phyloP scores from a whole-genome alignment of 1,140 invertebrate species.

The Sycophaga agraensis region DNA sequence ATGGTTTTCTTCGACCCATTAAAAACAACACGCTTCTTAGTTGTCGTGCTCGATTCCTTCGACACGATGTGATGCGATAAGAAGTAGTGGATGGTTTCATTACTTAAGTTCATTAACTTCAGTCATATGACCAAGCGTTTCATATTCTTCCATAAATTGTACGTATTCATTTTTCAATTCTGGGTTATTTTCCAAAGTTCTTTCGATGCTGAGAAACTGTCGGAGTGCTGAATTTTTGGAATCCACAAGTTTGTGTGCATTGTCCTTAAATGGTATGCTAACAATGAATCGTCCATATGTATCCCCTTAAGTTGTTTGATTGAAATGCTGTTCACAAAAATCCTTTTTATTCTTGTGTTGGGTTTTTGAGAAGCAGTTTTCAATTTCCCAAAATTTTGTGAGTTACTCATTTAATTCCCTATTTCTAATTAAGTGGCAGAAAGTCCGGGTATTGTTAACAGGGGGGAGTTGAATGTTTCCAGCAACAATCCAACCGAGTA shows the following conservation, averaged over 20 bases:
- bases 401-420: not conserved
- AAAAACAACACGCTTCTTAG: not conserved
- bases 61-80: slow-evolving; percentile 10
- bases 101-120: not conserved
- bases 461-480: not conserved
- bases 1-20: no score
- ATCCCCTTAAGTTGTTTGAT: slow-evolving; percentile 20
- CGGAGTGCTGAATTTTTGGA: not conserved
- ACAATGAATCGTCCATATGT: slow-evolving; percentile 39
- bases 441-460: not conserved
- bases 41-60: slow-evolving; percentile 1
- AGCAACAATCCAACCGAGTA: not conserved
- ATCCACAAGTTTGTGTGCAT: slow-evolving; percentile 34
- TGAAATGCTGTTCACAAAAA: not conserved
- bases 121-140: slow-evolving; percentile 19
- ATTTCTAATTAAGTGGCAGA: not conserved
- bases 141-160: slow-evolving; percentile 41
- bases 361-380: not conserved
- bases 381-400: not conserved
- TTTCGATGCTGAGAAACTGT: slow-evolving; percentile 38
- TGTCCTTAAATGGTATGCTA: no score
- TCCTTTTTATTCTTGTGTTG: not conserved
- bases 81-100: slow-evolving; percentile 16
- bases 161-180: slow-evolving; percentile 35
- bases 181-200: slow-evolving; percentile 35